Evolutionary conservation across 2,113 vertebrate genomes (phyloP).

Genomic region (Leucoraja erinaceus): DNA sequence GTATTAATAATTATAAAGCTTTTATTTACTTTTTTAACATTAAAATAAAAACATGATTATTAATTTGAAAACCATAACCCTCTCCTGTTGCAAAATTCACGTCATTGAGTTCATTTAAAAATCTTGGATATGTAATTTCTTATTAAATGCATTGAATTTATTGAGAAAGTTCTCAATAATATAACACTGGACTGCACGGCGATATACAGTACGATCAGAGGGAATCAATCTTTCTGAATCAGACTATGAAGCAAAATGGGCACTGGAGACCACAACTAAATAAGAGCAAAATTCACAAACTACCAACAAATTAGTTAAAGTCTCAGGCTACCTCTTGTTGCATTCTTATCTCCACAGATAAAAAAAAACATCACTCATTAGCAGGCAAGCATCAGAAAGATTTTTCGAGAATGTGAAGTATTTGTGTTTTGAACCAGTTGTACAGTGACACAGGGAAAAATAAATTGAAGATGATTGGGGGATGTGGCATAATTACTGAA

Average conservation of each 20-base stretch:
- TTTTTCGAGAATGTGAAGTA: slow-evolving; percentile 16
- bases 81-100: slow-evolving; percentile 2
- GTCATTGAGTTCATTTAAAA: not conserved
- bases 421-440: slow-evolving; percentile 23
- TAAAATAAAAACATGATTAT: not conserved
- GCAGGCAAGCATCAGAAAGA: slow-evolving; percentile 19
- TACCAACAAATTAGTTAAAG: slow-evolving; percentile 30
- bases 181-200: not conserved
- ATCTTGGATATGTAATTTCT: not conserved
- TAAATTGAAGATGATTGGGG: slow-evolving; percentile 35
- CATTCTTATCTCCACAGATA: slow-evolving; percentile 30
- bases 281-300: slow-evolving; percentile 5
- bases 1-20: not conserved
- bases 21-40: not conserved
- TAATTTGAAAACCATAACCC: not conserved
- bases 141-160: not conserved
- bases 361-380: slow-evolving; percentile 35
- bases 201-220: no score
- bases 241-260: not conserved
- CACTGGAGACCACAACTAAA: not conserved
- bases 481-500: slow-evolving; percentile 5
- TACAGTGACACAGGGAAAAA: slow-evolving; percentile 24
- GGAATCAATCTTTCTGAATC: no score
- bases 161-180: not conserved
- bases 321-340: not conserved